Percentiles rank a stretch among this genome's conserved stretches.
Evolutionary conservation across 2,113 vertebrate genomes (phyloP).

Genomic region (Tor tambroides): DNA sequence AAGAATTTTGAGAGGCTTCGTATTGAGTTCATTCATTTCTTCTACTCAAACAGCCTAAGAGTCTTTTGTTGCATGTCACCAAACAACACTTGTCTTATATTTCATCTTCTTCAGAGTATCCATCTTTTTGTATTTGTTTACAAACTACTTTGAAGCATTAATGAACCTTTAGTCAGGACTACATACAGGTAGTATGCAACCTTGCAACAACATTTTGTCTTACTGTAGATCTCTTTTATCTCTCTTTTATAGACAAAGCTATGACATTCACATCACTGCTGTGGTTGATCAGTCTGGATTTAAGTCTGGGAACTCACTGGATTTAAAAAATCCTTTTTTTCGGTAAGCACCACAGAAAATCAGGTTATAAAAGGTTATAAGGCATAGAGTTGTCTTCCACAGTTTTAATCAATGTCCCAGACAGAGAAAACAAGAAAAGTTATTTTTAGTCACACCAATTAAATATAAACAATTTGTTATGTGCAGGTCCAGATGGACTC

Average conservation of each 20-base stretch:
- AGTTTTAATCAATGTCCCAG: background rate
- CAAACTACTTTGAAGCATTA: too few species aligned
- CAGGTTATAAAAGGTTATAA: background rate
- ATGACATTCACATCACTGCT: conserved; percentile 80
- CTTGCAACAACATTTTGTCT: background rate
- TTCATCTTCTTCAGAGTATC: too few species aligned
- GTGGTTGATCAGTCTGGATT: conserved; percentile 81
- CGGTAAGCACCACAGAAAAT: conserved; percentile 61
- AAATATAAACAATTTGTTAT: background rate
- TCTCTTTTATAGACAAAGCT: conserved; percentile 78
- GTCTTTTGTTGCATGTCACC: too few species aligned
- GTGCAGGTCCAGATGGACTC: background rate
- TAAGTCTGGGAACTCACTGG: conserved; percentile 80
- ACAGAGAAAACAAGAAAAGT: background rate
- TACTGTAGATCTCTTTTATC: background rate
- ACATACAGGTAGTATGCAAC: background rate
- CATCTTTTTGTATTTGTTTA: too few species aligned
- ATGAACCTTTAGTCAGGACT: background rate
- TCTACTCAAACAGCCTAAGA: too few species aligned
- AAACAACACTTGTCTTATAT: too few species aligned
- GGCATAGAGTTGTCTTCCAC: background rate
- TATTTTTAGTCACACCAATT: background rate
- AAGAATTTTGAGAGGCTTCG: too few species aligned
- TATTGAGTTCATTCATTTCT: too few species aligned
- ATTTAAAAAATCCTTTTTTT: conserved; percentile 83